Evolutionary conservation across 2,888 invertebrate species (phyloP), one percentile per base, ranked within the genome.

Genomic region (Habrosyne pyritoides): DNA sequence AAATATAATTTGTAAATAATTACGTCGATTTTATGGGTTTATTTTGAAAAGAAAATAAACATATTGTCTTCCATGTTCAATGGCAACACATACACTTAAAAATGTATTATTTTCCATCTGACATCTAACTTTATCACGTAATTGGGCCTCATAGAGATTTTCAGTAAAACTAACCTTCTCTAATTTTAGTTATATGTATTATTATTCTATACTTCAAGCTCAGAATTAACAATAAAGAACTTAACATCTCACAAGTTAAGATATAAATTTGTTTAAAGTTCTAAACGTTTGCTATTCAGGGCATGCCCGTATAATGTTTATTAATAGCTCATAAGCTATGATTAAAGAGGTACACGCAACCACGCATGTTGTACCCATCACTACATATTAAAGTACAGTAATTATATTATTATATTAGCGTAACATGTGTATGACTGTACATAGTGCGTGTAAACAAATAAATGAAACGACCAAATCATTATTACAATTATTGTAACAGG

Each of bases 191-290:
- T n/a, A n/a, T n/a, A n/a, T n/a, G n/a, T n/a, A n/a, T n/a, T n/a
- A n/a, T n/a, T n/a, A n/a, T n/a, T n/a, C n/a, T n/a, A n/a, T n/a
- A n/a, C n/a, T n/a, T n/a, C n/a, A n/a, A n/a, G n/a, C n/a, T n/a
- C n/a, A n/a, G n/a, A n/a, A n/a, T n/a, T 12, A n/a, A n/a, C 12
- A n/a, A 33, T 33, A n/a, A n/a, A 12, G n/a, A 33, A 33, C 33
- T 36, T 36, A 36, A 36, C 12, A 36, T 36, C 14, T 36, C 36
- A 36, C 36, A 36, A n/a, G 36, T 36, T 36, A 36, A 36, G 36
- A 36, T 36, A 14, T 36, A 36, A 36, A 36, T 14, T 36, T 36
- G 36, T 1, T 14, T 2, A 36, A 14, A 6, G 12, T 14, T 36
- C 12, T 2, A 33, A 33, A 6, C 14, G 14, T 36, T 36, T 12